A percentile compares a stretch with the other conserved stretches of the same genome.
These are phyloP conservation scores for Ursus arctos DNA, from an alignment of 2,113 vertebrate species.

Conservation along the genomic window DNA sequence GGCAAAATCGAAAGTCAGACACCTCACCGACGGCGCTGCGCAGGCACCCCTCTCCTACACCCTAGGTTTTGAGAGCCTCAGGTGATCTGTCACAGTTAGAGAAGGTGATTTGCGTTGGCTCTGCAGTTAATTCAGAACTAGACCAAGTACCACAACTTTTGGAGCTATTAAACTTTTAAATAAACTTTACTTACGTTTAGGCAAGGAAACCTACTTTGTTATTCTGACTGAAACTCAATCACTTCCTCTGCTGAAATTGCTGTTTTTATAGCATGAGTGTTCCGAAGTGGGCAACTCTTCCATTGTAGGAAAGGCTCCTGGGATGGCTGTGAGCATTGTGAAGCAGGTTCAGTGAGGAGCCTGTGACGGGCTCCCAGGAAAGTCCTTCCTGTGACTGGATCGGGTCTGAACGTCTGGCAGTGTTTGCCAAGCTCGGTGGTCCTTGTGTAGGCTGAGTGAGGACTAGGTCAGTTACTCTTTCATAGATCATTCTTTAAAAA, in stretches of 20 bases:
- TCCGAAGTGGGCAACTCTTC: background rate
- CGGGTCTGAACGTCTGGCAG: background rate
- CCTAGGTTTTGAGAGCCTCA: background rate
- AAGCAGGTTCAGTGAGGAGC: background rate
- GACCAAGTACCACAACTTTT: background rate
- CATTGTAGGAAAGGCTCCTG: background rate
- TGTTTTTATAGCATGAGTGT: conserved; percentile 24
- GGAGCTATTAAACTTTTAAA: background rate
- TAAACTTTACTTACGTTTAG: background rate
- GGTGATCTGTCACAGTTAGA: background rate
- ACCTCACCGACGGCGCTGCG: background rate
- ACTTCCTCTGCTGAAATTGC: background rate
- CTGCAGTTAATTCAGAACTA: background rate
- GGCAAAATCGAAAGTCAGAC: background rate
- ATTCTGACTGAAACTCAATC: conserved; percentile 3
- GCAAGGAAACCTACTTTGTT: conserved; percentile 21
- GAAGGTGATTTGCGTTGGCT: background rate
- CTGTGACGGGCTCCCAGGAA: background rate
- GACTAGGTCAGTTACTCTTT: background rate
- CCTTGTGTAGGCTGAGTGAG: background rate
- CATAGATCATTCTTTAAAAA: background rate
- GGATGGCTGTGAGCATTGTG: background rate
- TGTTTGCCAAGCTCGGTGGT: no score
- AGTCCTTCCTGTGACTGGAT: background rate
- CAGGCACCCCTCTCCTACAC: background rate